A percentile compares a stretch with the other conserved stretches of the same genome.
Evolutionary conservation across 2,888 invertebrate species (phyloP).

Genomic region (Coenonympha glycerion): DNA sequence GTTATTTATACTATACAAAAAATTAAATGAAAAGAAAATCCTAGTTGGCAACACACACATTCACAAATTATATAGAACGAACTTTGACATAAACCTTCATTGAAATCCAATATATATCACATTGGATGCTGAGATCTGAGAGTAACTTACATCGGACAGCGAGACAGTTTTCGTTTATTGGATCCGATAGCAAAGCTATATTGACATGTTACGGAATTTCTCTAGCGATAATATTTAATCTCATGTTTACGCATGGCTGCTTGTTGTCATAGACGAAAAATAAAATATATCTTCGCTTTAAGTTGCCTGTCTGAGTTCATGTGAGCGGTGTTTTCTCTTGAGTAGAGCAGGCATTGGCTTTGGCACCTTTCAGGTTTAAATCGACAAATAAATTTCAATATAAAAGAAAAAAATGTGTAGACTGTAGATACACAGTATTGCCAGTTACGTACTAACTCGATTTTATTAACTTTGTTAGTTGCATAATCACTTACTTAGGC

Average conservation of each 20-base stretch:
- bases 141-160: constrained; percentile 13
- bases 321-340: no score
- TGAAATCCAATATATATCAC: constrained; percentile 17
- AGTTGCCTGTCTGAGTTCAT: neutral
- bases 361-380: no score
- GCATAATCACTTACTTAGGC: constrained; percentile 31
- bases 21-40: neutral
- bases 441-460: constrained; percentile 15
- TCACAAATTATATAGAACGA: neutral
- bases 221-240: constrained; percentile 20
- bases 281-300: neutral
- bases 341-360: no score
- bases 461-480: constrained; percentile 30
- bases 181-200: constrained; percentile 19
- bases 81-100: neutral
- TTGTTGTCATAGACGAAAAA: constrained; percentile 5
- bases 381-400: no score
- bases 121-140: constrained; percentile 8
- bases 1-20: no score
- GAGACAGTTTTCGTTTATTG: constrained; percentile 21
- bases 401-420: no score
- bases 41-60: neutral
- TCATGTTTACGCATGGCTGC: constrained; percentile 25
- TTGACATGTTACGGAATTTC: constrained; percentile 24
- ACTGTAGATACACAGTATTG: no score